Evolutionary conservation across 1,140 invertebrate species (phyloP).

Genomic region (Chrysoperla carnea): DNA sequence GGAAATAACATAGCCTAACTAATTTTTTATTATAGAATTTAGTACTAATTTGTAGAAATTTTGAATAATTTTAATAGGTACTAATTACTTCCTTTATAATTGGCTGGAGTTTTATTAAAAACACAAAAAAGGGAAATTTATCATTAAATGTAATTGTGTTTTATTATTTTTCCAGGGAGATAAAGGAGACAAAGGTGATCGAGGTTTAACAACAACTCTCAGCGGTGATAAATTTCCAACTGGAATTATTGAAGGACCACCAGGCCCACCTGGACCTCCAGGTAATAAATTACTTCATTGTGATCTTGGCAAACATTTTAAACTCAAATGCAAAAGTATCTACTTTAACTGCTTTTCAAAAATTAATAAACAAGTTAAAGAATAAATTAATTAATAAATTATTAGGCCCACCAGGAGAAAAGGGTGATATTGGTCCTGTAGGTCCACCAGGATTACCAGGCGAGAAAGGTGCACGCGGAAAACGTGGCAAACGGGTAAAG

Average conservation of each 20-base stretch:
- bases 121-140: too few relatives aligned
- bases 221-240: conserved; percentile 79
- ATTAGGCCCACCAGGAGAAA: conserved; percentile 55
- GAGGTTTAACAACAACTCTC: conserved; percentile 74
- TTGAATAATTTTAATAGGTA: too few relatives aligned
- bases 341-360: neutral
- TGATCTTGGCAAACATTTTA: too few relatives aligned
- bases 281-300: conserved; percentile 31
- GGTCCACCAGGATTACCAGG: conserved; percentile 56
- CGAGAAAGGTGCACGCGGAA: conserved; percentile 61
- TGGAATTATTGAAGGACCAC: conserved; percentile 83
- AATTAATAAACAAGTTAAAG: neutral
- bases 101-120: too few relatives aligned
- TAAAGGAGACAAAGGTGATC: conserved; percentile 76
- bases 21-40: too few relatives aligned
- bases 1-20: too few relatives aligned
- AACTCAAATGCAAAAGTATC: too few relatives aligned
- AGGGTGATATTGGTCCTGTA: conserved; percentile 52
- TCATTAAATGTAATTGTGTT: too few relatives aligned
- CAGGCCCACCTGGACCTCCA: conserved; percentile 77
- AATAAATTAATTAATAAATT: conserved; percentile 12
- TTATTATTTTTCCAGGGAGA: conserved; percentile 45
- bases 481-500: conserved; percentile 71
- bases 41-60: too few relatives aligned
- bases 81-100: too few relatives aligned